Evolutionary conservation across 2,888 invertebrate species (phyloP).

Genomic region (Eupithecia insigniata): DNA sequence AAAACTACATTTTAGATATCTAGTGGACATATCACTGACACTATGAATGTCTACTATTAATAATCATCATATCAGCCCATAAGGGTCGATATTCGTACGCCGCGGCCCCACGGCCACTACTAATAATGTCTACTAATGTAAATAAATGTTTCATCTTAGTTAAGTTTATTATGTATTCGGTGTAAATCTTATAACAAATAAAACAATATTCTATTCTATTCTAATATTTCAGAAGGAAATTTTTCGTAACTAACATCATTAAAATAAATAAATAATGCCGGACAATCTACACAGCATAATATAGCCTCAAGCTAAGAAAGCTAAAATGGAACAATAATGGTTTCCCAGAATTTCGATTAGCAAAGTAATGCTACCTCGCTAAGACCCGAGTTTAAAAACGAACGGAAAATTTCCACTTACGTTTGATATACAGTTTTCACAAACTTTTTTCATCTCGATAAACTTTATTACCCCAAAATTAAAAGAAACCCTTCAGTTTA

Average conservation of each 20-base stretch:
- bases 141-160: too few species aligned
- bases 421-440: conserved; percentile 6
- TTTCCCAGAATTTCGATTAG: conserved; percentile 2
- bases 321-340: background rate
- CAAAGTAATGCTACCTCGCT: background rate
- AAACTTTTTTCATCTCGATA: conserved; percentile 25
- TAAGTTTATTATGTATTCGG: too few species aligned
- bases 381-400: background rate
- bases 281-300: too few species aligned
- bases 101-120: too few species aligned
- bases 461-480: conserved; percentile 25
- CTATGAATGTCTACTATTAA: too few species aligned
- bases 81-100: too few species aligned
- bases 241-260: background rate
- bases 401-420: conserved; percentile 6
- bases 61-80: too few species aligned
- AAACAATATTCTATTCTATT: too few species aligned
- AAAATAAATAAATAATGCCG: too few species aligned
- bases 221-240: background rate
- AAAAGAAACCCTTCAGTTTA: conserved; percentile 17
- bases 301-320: too few species aligned
- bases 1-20: background rate
- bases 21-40: background rate
- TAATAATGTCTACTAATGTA: too few species aligned
- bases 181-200: too few species aligned